These are phyloP conservation scores for Cheilosia soror DNA, from an alignment of 2,888 invertebrate genomes.

Conservation along the genomic window DNA sequence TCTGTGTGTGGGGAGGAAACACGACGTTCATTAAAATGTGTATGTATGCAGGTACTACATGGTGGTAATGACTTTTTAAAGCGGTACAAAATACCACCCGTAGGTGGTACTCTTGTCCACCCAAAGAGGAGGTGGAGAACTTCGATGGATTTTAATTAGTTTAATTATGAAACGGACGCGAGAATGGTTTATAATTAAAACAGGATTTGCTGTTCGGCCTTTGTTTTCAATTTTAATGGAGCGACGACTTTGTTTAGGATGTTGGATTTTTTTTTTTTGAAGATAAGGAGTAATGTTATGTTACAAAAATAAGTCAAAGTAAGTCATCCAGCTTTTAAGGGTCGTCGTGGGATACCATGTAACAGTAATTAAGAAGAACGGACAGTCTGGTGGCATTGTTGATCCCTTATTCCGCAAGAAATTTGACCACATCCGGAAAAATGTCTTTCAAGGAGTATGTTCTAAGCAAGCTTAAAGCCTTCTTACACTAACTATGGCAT, in stretches of 20 bases:
- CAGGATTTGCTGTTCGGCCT: not conserved
- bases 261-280: no score
- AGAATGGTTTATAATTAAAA: slow-evolving; percentile 33
- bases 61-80: slow-evolving; percentile 27
- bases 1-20: not conserved
- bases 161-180: slow-evolving; percentile 27
- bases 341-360: no score
- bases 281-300: no score
- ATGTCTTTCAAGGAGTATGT: no score
- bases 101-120: not conserved
- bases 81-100: slow-evolving; percentile 15
- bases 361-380: no score
- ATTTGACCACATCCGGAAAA: no score
- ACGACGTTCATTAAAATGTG: not conserved
- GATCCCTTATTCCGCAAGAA: no score
- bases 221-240: slow-evolving; percentile 14
- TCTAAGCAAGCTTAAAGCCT: no score
- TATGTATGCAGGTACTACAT: not conserved
- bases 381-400: no score
- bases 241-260: not conserved
- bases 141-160: slow-evolving; percentile 36
- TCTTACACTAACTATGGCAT: no score
- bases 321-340: no score
- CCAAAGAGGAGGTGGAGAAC: not conserved
- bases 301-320: no score